Percentiles rank a stretch among this genome's conserved stretches.
Evolutionary conservation across 30 jellyfish, hydroid and myxozoan species (phyloP).

Genomic region (Clytia hemisphaerica): DNA sequence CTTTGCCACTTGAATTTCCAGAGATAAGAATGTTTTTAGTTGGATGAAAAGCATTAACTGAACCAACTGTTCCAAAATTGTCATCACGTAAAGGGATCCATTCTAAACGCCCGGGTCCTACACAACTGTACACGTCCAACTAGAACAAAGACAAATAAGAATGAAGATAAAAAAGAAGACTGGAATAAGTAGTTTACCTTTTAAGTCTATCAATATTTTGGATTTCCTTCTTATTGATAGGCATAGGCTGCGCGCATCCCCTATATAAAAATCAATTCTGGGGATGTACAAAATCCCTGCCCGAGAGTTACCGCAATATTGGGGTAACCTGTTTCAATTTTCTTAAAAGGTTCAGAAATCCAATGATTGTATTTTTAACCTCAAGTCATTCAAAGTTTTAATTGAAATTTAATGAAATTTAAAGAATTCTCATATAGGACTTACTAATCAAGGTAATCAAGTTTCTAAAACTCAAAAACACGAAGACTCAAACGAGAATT

Average conservation of each 20-base stretch:
- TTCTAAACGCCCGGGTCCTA: conserved; percentile 44
- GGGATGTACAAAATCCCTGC: too few relatives aligned
- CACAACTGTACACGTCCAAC: conserved; percentile 59
- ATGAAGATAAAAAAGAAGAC: neutral
- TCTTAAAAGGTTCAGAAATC: too few relatives aligned
- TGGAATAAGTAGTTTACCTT: neutral
- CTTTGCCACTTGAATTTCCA: conserved; percentile 89
- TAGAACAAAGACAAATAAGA: neutral
- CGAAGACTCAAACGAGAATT: neutral
- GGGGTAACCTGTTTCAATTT: too few relatives aligned
- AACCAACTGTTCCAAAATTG: conserved; percentile 57
- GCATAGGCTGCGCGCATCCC: too few relatives aligned
- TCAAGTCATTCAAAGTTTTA: too few relatives aligned
- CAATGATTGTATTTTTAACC: too few relatives aligned
- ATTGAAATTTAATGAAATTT: too few relatives aligned
- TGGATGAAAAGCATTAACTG: conserved; percentile 86
- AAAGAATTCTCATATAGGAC: too few relatives aligned
- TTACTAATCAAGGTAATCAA: too few relatives aligned
- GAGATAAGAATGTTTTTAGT: conserved; percentile 49
- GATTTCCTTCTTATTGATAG: neutral
- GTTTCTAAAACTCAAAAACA: too few relatives aligned
- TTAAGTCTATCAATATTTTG: neutral
- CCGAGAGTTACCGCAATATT: too few relatives aligned
- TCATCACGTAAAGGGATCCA: conserved; percentile 43
- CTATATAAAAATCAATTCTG: too few relatives aligned